These are phyloP conservation scores for Oryzias woworae DNA, from an alignment of 2,113 vertebrate genomes.

Conservation along the genomic window DNA sequence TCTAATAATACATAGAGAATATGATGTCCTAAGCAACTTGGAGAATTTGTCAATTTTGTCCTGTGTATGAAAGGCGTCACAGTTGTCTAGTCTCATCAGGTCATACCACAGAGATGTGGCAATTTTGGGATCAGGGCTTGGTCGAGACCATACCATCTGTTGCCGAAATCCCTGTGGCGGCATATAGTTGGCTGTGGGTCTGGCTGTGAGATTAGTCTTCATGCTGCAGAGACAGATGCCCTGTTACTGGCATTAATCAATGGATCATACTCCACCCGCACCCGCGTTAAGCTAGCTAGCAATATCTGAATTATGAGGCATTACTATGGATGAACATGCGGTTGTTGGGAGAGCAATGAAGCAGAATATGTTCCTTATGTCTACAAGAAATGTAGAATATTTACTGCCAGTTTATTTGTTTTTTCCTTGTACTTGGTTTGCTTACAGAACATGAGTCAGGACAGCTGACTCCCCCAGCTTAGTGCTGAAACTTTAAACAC, in stretches of 20 bases:
- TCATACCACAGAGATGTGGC: constrained; percentile 10
- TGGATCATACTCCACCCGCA: constrained; percentile 8
- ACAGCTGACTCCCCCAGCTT: no score
- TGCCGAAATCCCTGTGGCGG: constrained; percentile 9
- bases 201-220: constrained; percentile 10
- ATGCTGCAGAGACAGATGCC: constrained; percentile 12
- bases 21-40: constrained; percentile 9
- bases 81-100: constrained; percentile 8
- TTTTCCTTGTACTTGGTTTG: no score
- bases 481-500: no score
- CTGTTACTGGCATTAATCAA: constrained; percentile 6
- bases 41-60: constrained; percentile 1
- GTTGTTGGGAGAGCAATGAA: no score
- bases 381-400: no score
- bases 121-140: constrained; percentile 8
- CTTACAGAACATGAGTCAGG: no score
- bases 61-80: constrained; percentile 4
- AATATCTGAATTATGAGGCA: no score
- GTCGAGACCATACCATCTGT: constrained; percentile 12
- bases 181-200: constrained; percentile 3
- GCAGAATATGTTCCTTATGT: no score
- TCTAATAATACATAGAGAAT: background rate
- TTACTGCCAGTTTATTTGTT: no score
- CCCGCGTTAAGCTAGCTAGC: no score
- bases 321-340: no score